A percentile compares a stretch with the other conserved stretches of the same genome.
Conservation (phyloP, 2,113 vertebrate genomes). For the Mesoclemmys tuberculata region DNA sequence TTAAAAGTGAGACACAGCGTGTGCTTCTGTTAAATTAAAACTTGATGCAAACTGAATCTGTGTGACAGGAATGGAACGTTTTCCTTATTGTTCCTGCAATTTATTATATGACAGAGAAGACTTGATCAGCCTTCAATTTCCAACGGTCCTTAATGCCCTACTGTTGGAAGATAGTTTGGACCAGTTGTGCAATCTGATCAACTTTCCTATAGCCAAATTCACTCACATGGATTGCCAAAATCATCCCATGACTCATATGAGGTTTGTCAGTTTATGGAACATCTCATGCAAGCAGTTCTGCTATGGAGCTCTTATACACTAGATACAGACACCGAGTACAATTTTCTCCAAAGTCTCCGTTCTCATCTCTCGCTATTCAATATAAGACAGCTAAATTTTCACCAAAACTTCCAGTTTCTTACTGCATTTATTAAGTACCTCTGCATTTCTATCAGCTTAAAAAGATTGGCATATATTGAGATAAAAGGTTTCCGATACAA, state of each 20-base stretch:
- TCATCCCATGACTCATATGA: neutral
- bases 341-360: neutral
- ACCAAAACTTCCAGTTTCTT: neutral
- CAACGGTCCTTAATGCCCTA: neutral
- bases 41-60: neutral
- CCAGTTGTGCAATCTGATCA: constrained; percentile 42
- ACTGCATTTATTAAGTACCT: neutral
- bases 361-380: neutral
- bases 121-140: neutral
- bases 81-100: constrained; percentile 36
- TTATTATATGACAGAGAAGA: neutral
- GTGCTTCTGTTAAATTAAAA: neutral
- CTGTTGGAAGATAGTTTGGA: neutral
- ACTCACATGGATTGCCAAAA: neutral
- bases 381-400: neutral
- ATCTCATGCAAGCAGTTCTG: neutral
- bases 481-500: neutral
- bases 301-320: neutral
- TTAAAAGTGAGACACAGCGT: neutral
- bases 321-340: neutral
- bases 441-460: neutral
- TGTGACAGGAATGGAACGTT: constrained; percentile 28
- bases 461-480: neutral
- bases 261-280: neutral
- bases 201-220: constrained; percentile 25